phyloP scores from a whole-genome alignment of 2,797 vertebrate species.

The Gymnothorax javanicus region DNA sequence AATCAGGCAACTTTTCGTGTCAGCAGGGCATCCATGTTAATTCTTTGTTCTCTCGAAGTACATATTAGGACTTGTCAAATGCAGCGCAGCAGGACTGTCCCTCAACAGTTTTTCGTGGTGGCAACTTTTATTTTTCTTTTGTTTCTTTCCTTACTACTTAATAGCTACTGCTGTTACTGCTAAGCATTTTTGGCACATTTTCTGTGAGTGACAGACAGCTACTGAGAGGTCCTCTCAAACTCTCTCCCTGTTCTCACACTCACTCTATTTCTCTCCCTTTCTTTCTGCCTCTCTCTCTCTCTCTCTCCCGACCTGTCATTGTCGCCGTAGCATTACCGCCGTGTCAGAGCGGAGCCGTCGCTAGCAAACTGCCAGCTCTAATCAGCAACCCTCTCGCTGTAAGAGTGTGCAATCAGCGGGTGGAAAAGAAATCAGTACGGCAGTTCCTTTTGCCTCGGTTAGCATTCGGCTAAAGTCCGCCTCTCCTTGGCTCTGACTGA shows the following conservation, averaged over 20 bases:
- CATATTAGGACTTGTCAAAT: constrained; percentile 34
- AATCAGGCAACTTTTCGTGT: neutral
- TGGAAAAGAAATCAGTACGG: neutral
- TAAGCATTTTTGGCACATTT: neutral
- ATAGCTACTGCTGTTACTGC: neutral
- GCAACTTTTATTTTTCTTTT: constrained; percentile 26
- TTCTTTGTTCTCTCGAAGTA: constrained; percentile 31
- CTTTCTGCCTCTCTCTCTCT: neutral
- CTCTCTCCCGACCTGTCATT: neutral
- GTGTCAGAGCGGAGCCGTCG: constrained; percentile 9
- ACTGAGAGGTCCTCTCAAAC: neutral
- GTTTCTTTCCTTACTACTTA: neutral
- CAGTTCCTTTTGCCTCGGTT: neutral
- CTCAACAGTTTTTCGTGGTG: constrained; percentile 35
- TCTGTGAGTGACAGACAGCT: neutral
- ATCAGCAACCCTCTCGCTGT: constrained; percentile 1
- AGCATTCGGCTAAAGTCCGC: neutral
- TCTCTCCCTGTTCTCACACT: neutral
- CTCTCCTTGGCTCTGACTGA: constrained; percentile 16
- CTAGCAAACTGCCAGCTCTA: constrained; percentile 1
- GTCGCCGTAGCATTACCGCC: neutral
- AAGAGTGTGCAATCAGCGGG: neutral
- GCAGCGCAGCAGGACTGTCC: constrained; percentile 36
- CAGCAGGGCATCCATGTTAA: neutral
- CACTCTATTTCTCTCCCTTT: neutral